Base-by-base conservation (phyloP, 2,888 invertebrate genomes). In the Portevinia maculata region DNA sequence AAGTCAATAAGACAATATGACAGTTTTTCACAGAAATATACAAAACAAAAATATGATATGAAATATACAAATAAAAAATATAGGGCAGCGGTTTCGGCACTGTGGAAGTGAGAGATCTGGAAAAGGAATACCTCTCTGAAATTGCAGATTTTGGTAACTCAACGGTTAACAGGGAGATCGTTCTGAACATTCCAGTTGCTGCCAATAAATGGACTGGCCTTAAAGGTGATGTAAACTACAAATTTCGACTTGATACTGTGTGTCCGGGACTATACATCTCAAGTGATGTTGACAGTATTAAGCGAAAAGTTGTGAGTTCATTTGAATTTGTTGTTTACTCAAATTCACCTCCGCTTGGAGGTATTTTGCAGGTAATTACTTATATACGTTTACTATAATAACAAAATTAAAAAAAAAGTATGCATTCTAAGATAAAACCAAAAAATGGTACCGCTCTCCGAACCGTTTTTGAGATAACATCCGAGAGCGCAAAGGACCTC, bases 61-160 rank as follows among this genome's bases (percentile, higher is more conserved):
- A 6, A 2, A 39, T 39, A 15, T 13, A 39, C 5, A 6, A 1
- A 15, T 15, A 15, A 13, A 7, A 6, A 15, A 2, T 6, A 5
- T 15, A 15, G 84, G 67, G 76, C 17, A 50, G 57, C 13, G 79
- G 79, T n/a, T 84, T 84, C 30, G 84, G 75, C 2, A 69, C 74
- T 0, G 50, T 84, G 3, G 71, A 57, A 9, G 44, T 84, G 1
- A 79, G 44, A 0, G 79, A 84, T 28, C 28, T 84, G 8, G 84
- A 84, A 59, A 70, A 59, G 32, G 65, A 75, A 37, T 84, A 84
- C 17, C 62, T 84, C 7, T 71, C 84, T 1, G 84, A 84, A 62
- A 84, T 84, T 13, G 79, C 75, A 0, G 84, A 84, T 37, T 84
- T 73, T 30, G 73, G 67, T 5, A 84, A 84, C n/a, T 67, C 79